Evolutionary conservation across 92 coral and sea anemone genomes (phyloP).

Genomic region (Phenganax subtilis): DNA sequence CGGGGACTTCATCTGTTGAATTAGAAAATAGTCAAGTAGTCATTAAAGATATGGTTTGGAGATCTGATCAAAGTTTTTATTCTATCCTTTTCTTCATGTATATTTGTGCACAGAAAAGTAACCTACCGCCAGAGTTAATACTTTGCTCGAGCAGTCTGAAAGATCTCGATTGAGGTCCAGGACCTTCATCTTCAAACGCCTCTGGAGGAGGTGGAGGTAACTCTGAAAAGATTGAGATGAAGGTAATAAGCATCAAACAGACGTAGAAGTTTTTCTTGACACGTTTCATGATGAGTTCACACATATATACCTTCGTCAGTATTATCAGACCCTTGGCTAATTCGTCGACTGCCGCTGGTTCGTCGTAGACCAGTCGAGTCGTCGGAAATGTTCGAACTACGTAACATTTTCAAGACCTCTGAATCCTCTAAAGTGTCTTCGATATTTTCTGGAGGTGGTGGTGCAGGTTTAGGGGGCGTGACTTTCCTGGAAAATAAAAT

Average conservation of each 20-base stretch:
- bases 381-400: slow-evolving; percentile 29
- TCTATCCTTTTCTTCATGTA: neutral
- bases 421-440: slow-evolving; percentile 34
- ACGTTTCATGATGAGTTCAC: neutral
- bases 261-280: neutral
- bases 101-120: too few species aligned
- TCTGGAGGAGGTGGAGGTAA: slow-evolving; percentile 32
- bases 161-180: slow-evolving; percentile 67
- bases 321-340: slow-evolving; percentile 10
- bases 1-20: slow-evolving; percentile 10
- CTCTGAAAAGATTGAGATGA: neutral
- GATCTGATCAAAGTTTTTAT: too few species aligned
- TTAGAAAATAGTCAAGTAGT: too few species aligned
- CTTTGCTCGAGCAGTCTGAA: slow-evolving; percentile 66
- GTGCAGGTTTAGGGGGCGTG: too few species aligned
- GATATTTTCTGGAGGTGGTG: slow-evolving; percentile 27
- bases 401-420: slow-evolving; percentile 34
- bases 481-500: neutral
- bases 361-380: slow-evolving; percentile 36
- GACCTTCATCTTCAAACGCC: slow-evolving; percentile 43
- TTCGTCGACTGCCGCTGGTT: neutral
- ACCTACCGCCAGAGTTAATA: slow-evolving; percentile 79
- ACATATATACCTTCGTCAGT: slow-evolving; percentile 6
- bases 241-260: neutral
- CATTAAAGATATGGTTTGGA: too few species aligned